Conservation (phyloP, 1,140 invertebrate genomes). For the Sinella curviseta region DNA sequence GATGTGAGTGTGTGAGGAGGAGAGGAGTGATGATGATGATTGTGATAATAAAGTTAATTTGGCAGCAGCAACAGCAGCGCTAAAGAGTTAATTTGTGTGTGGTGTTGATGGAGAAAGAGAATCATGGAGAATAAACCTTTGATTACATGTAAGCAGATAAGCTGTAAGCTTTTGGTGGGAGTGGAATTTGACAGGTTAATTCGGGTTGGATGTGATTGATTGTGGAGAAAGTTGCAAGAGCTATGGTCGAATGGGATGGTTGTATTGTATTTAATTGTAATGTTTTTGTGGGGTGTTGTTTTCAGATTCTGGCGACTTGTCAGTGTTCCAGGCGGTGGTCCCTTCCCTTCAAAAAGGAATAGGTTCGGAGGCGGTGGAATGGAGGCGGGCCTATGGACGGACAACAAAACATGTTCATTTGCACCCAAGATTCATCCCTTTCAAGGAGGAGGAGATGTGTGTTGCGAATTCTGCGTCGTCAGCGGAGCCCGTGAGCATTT, state of each 20-base stretch:
- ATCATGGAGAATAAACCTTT: constrained; percentile 60
- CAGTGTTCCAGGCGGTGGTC: constrained; percentile 80
- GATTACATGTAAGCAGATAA: constrained; percentile 61
- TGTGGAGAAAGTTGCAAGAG: too few species aligned
- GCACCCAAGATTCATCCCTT: constrained; percentile 80
- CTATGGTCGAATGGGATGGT: too few species aligned
- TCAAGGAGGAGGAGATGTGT: constrained; percentile 57
- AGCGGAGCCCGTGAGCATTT: constrained; percentile 29
- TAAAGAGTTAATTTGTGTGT: not conserved
- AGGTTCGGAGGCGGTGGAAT: constrained; percentile 82
- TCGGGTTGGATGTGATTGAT: too few species aligned
- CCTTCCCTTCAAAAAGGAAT: constrained; percentile 73
- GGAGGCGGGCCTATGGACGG: constrained; percentile 79
- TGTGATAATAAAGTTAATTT: too few species aligned
- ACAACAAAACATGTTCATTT: constrained; percentile 79
- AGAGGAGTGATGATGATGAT: too few species aligned
- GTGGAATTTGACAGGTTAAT: constrained; percentile 16
- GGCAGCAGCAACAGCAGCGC: too few species aligned
- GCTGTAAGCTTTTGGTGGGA: not conserved
- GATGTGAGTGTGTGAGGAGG: too few species aligned
- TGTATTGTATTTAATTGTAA: constrained; percentile 31
- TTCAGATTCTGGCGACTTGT: constrained; percentile 83
- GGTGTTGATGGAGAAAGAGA: constrained; percentile 10
- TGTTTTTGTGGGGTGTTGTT: constrained; percentile 23
- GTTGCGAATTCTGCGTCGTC: constrained; percentile 44